Base-by-base conservation (phyloP, 2,113 vertebrate species). In the Tenrec ecaudatus region DNA sequence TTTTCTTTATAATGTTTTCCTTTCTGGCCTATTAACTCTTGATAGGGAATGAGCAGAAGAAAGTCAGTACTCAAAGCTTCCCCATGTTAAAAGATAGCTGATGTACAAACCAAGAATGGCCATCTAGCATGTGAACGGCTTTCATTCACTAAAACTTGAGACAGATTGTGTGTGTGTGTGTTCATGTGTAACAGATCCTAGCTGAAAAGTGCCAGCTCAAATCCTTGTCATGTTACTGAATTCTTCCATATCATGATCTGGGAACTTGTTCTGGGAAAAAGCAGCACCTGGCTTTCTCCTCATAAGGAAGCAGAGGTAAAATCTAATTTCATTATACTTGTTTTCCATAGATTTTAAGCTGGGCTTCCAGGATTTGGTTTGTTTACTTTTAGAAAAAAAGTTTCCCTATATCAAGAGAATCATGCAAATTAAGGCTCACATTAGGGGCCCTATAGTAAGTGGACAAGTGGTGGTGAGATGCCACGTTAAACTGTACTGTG, bases 91-190 rank as follows among this genome's bases (percentile, higher is more conserved):
- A 93, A 76, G 36, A 85, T 20, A 77, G 47, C 33, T 71, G 47
- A 71, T 69, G 0, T 11, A 75, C 23, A 94, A 96, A 81, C 64
- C 64, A 79, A 85, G 58, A 90, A 77, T 75, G 79, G 36, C 40
- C 83, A 31, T 47, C 40, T 76, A 82, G 77, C 40, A 78, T 3
- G 22, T 62, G 20, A 68, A 82, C 60, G 47, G 9, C 47, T 92
- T 85, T 90, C 57, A 85, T 79, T 79, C 80, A 96, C 68, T 93
- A 68, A 86, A 89, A 89, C 29, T 80, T 91, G 23, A 86, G 90
- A 75, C 15, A 64, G 53, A 60, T 38, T 31, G 2, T 53, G 47
- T 53, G 47, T 31, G 2, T 53, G 47, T 53, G 47, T 47, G 20
- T 16, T 14, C 77, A 31, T n/a, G 19, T 60, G 0, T 33, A 81